phyloP scores from a whole-genome alignment of 1,140 invertebrate species.

The Cyrtorhinus lividipennis region DNA sequence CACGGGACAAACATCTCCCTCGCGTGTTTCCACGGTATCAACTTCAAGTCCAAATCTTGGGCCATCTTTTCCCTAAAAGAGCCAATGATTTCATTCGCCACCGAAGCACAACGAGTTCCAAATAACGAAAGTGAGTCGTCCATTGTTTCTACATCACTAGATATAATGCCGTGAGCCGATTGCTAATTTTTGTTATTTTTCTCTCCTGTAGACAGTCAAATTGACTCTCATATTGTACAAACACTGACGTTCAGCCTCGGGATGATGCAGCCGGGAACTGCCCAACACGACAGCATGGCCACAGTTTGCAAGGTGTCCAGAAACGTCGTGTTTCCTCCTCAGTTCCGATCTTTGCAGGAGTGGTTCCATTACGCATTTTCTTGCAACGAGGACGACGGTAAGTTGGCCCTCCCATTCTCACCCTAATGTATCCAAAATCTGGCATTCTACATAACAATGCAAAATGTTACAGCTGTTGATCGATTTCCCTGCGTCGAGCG shows the following conservation, averaged over 20 bases:
- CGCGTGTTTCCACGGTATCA: constrained; percentile 94
- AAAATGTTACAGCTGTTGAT: constrained; percentile 53
- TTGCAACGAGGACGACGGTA: constrained; percentile 84
- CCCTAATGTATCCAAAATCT: background rate
- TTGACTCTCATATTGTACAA: constrained; percentile 62
- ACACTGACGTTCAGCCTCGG: constrained; percentile 81
- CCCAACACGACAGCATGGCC: constrained; percentile 69
- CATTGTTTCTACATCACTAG: too few relatives aligned
- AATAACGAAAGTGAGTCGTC: constrained; percentile 45
- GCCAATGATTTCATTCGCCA: constrained; percentile 87
- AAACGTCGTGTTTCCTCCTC: constrained; percentile 83
- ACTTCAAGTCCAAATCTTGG: constrained; percentile 94
- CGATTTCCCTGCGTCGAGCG: constrained; percentile 73
- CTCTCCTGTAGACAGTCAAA: constrained; percentile 19
- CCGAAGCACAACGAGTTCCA: constrained; percentile 76
- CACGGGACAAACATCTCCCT: constrained; percentile 83
- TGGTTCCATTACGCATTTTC: constrained; percentile 96
- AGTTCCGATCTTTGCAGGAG: constrained; percentile 83
- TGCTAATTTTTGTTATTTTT: constrained; percentile 18
- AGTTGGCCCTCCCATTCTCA: constrained; percentile 18
- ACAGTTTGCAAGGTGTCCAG: constrained; percentile 82
- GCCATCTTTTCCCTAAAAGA: constrained; percentile 88
- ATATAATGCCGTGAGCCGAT: background rate
- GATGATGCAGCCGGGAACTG: constrained; percentile 38
- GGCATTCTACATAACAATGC: too few relatives aligned